Base-by-base conservation (phyloP, 2,888 invertebrate species). In the Leucoptera coffeella region DNA sequence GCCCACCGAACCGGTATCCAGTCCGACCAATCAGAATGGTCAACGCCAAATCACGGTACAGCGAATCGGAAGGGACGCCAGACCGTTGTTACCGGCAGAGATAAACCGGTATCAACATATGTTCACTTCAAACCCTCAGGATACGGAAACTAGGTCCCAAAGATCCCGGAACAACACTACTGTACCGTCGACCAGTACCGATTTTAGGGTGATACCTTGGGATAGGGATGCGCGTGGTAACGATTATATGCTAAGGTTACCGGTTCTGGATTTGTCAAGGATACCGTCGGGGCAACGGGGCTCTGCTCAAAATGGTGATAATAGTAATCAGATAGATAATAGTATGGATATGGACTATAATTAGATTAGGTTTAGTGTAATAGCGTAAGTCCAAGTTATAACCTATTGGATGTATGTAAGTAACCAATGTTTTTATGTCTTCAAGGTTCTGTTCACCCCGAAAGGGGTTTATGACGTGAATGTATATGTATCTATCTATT, bases 41-140 rank as follows among this genome's bases (percentile, higher is more conserved):
- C 56, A 49, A 29, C 46, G 71, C 2, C 75, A 74, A 32, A 73
- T 76, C 32, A 69, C 77, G 1, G 74, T 77, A 6, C 76, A 77
- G 32, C 48, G 74, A 29, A 62, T 77, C 12, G 74, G 74, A 4
- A 52, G 74, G 11, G 77, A 77, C 38, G 76, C 75, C 0, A 41
- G 77, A 23, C 73, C 74, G 3, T 38, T 77, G 4, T 49, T 69
- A 13, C 55, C 72, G 0, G 51, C 56, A 19, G 77, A 78, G 38
- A 53, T 77, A 29, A 15, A 9, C 33, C 40, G 50, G 15, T 56
- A 61, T 37, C 64, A 64, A 27, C 65, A 69, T 36, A 60, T 69
- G 61, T 62, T 67, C 32, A 41, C 56, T 0, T 42, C 49, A 1
- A 46, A 38, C 27, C 40, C 25, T 45, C 58, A 0, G 44, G 67